Evolutionary conservation across 2,113 vertebrate genomes (phyloP), one percentile per base, ranked within the genome.

Genomic region (Thinocorus orbignyianus): DNA sequence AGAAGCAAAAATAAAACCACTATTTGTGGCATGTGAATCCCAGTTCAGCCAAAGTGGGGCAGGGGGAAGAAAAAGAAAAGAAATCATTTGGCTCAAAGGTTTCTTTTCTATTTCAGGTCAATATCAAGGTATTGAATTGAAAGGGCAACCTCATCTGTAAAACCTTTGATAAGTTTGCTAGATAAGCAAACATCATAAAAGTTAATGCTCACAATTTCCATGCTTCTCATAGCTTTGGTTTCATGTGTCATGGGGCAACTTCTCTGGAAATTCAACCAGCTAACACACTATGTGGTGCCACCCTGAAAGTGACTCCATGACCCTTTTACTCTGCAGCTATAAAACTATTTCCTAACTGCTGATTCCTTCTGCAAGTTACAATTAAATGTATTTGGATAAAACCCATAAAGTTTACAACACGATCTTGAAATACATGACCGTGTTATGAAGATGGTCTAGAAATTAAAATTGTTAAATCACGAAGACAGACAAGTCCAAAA

Each of bases 61-160:
- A 0, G 0, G 9, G 4, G 1, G 5, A 41, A 26, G 9, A 12
- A 19, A 33, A 20, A 17, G 3, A 30, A 42, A n/a, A 17, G 35
- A 64, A 33, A 25, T 30, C 8, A 71, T 65, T 52, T 54, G 71
- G 52, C 39, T 85, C 39, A 17, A 91, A 79, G 73, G 41, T 41
- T 41, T 41, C 13, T 76, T 73, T 81, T 81, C 81, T 69, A 37
- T 44, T 46, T 19, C 48, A 89, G 13, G 65, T 52, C 78, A 92
- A 87, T 71, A 80, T 5, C 11, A 85, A 72, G 10, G 39, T 76
- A 76, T 3, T 65, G 54, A 91, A 82, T 1, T 69, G n/a, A 79
- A 91, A 76, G 74, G 48, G 37, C 66, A 94, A 82, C 22, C n/a
- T 80, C 41, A 65, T 70, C 14, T 76, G 31, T 48, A 54, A 71